Percentiles rank a stretch among this genome's conserved stretches.
Evolutionary conservation across 2,888 invertebrate genomes (phyloP).

Genomic region (Siphonodentalium dalli): DNA sequence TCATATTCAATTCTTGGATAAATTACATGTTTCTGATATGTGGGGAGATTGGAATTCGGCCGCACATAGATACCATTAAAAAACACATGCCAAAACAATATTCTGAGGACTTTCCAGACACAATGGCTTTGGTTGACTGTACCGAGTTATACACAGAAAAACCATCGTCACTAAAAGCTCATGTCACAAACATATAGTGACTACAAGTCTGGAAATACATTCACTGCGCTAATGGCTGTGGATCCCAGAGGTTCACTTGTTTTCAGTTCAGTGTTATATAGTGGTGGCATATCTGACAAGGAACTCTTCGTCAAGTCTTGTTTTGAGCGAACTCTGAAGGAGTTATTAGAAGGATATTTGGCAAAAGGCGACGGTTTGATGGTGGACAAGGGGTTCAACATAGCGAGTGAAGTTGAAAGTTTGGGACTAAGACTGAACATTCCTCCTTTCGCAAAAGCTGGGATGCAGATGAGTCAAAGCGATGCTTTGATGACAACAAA

Average conservation of each 20-base stretch:
- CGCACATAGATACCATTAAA: background rate
- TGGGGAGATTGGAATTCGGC: slow-evolving; percentile 1
- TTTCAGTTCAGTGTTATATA: slow-evolving; percentile 16
- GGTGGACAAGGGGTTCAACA: slow-evolving; percentile 15
- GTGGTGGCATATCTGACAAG: slow-evolving; percentile 17
- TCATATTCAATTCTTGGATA: background rate
- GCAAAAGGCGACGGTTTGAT: slow-evolving; percentile 12
- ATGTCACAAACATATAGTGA: slow-evolving; percentile 16
- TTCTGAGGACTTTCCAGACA: slow-evolving; percentile 4
- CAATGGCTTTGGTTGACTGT: slow-evolving; percentile 13
- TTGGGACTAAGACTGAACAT: slow-evolving; percentile 9
- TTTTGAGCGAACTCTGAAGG: background rate
- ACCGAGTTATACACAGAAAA: slow-evolving; percentile 17
- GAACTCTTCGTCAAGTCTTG: slow-evolving; percentile 7
- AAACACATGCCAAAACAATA: slow-evolving; percentile 7
- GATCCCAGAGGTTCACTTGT: slow-evolving; percentile 21
- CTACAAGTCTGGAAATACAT: slow-evolving; percentile 22
- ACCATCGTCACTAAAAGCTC: slow-evolving; percentile 8
- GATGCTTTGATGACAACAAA: slow-evolving; percentile 8
- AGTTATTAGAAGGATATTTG: slow-evolving; percentile 3
- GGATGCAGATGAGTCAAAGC: slow-evolving; percentile 5
- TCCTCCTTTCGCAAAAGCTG: slow-evolving; percentile 4
- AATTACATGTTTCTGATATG: slow-evolving; percentile 3
- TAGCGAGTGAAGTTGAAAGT: slow-evolving; percentile 4
- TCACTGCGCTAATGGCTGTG: slow-evolving; percentile 14